Evolutionary conservation across 1,140 invertebrate genomes (phyloP), one percentile per base, ranked within the genome.

Genomic region (Panulirus ornatus): DNA sequence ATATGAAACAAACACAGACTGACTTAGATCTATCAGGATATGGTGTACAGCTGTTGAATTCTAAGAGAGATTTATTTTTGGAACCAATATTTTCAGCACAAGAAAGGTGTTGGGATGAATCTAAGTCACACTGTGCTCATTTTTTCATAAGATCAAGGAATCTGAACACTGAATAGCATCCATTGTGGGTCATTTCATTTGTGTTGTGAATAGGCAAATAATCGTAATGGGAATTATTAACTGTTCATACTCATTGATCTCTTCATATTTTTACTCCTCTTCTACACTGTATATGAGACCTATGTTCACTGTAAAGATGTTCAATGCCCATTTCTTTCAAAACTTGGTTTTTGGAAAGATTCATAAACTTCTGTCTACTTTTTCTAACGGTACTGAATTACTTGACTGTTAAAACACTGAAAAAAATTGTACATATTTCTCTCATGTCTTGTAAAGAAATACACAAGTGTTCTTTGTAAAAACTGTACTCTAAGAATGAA

Each of bases 381-480:
- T 76, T 86, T 73, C 47, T 51, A 54, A 86, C 58, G 84, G 71
- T 71, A 86, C 76, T 86, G 84, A 76, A 47, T 27, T 76, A 54
- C 42, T 44, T 76, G 70, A 51, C 44, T 76, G 66, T 54, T 85
- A 84, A 81, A 90, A 90, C n/a, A 76, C 42, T 54, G 44, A 83
- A 47, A 70, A 70, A 84, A 84, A 54, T 36, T 85, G 83, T 90
- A 90, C 73, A 90, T 90, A 90, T 63, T 84, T 63, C 76, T 47
- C 71, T 90, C 38, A 54, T 84, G 82, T 85, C 82, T 47, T 84
- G 81, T 84, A 84, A 84, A 90, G 75, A 90, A 79, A 84, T 78
- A 90, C 76, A 78, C 88, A 89, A 89, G 88, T 89, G 88, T 89
- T 89, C 88, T 89, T 89, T 89, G 88, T 89, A 89, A 83, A 89